A percentile compares a stretch with the other conserved stretches of the same genome.
Evolutionary conservation across 2,888 invertebrate species (phyloP).

Genomic region (Epirrhoe tristata): DNA sequence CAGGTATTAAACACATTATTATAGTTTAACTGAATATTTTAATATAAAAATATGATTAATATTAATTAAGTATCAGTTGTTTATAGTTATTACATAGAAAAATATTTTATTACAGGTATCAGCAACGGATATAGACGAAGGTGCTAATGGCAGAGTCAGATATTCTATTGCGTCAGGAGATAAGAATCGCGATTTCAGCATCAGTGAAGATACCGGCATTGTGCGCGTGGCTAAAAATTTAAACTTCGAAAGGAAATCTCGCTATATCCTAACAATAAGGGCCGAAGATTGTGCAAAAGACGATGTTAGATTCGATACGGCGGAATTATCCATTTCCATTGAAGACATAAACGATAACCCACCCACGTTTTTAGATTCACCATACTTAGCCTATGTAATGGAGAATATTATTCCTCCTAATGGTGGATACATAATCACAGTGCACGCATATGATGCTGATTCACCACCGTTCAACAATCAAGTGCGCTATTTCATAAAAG

Average conservation of each 20-base stretch:
- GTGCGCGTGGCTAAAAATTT: slow-evolving; percentile 96
- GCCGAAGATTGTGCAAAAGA: slow-evolving; percentile 95
- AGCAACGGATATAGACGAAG: slow-evolving; percentile 95
- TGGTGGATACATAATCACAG: slow-evolving; percentile 92
- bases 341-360: slow-evolving; percentile 97
- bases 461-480: slow-evolving; percentile 95
- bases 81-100: background rate
- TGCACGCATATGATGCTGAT: slow-evolving; percentile 96
- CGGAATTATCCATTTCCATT: slow-evolving; percentile 92
- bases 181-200: slow-evolving; percentile 95
- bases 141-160: slow-evolving; percentile 95
- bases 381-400: slow-evolving; percentile 96
- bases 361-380: slow-evolving; percentile 97
- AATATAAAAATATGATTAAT: too few relatives aligned
- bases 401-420: slow-evolving; percentile 95
- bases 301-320: slow-evolving; percentile 90
- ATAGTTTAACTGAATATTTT: too few relatives aligned
- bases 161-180: slow-evolving; percentile 96
- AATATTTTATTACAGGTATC: slow-evolving; percentile 87
- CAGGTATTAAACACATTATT: slow-evolving; percentile 83
- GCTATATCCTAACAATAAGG: slow-evolving; percentile 92
- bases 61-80: too few relatives aligned
- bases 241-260: slow-evolving; percentile 95
- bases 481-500: slow-evolving; percentile 96
- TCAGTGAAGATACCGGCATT: slow-evolving; percentile 96